Conservation (phyloP, 2,797 vertebrate genomes). For the Pseudomugil gertrudae region DNA sequence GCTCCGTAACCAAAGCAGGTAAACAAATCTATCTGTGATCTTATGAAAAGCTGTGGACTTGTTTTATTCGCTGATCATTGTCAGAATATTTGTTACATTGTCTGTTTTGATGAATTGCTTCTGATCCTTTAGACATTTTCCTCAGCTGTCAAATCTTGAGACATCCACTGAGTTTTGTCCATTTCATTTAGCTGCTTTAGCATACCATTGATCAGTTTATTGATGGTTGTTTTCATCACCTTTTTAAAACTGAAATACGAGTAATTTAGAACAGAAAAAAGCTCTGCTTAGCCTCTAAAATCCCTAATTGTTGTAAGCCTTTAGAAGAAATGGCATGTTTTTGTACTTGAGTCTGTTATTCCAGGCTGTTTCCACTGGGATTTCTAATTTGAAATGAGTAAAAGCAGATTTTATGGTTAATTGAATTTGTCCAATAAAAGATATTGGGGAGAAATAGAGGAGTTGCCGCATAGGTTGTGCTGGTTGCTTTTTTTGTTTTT, state of each 20-base stretch:
- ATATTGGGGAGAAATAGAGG: slow-evolving; percentile 50
- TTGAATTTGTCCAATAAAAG: slow-evolving; percentile 60
- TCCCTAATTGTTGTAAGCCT: slow-evolving; percentile 1
- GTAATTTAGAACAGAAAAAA: not conserved
- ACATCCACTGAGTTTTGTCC: not conserved
- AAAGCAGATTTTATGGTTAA: slow-evolving; percentile 33
- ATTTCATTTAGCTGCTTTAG: not conserved
- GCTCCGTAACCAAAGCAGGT: not conserved
- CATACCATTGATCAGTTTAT: slow-evolving; percentile 22
- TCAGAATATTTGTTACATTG: not conserved
- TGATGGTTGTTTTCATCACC: not conserved
- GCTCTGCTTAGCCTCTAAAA: slow-evolving; percentile 2
- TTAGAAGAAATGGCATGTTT: slow-evolving; percentile 7
- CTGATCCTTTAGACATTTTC: not conserved
- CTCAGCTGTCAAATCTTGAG: not conserved
- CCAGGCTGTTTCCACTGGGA: slow-evolving; percentile 7
- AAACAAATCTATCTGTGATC: slow-evolving; percentile 6
- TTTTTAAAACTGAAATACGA: not conserved
- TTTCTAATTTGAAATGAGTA: slow-evolving; percentile 23
- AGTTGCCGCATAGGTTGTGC: slow-evolving; percentile 34
- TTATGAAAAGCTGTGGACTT: not conserved
- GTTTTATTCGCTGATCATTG: slow-evolving; percentile 1
- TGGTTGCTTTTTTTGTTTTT: slow-evolving; percentile 41
- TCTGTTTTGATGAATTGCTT: slow-evolving; percentile 7
- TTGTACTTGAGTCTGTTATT: slow-evolving; percentile 2